phyloP scores from a whole-genome alignment of 1,140 invertebrate species.

The Conus betulinus region DNA sequence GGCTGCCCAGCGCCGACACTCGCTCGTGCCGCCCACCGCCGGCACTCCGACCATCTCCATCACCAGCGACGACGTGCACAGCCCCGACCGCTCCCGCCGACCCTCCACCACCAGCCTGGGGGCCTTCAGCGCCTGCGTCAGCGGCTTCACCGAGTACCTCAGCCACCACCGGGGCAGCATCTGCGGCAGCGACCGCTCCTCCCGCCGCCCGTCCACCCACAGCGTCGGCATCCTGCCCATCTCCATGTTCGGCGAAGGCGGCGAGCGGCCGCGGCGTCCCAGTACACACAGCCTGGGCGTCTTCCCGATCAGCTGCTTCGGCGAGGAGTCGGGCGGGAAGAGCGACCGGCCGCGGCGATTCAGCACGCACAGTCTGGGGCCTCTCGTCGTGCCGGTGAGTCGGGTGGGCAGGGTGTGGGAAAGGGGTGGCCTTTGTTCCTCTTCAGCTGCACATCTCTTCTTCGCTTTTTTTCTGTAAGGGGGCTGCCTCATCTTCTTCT shows the following conservation, averaged over 20 bases:
- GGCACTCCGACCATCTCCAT: constrained; percentile 64
- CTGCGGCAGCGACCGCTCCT: constrained; percentile 38
- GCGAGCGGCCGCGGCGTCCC: constrained; percentile 64
- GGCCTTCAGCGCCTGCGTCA: constrained; percentile 66
- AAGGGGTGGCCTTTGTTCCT: background rate
- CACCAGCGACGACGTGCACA: constrained; percentile 62
- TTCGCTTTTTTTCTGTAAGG: too few relatives aligned
- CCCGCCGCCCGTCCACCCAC: constrained; percentile 64
- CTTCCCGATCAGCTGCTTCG: constrained; percentile 62
- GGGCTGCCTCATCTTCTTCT: too few relatives aligned
- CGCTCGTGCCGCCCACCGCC: constrained; percentile 64
- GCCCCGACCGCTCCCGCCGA: constrained; percentile 61
- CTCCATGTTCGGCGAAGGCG: constrained; percentile 68
- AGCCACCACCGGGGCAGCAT: constrained; percentile 51
- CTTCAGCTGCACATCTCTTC: background rate
- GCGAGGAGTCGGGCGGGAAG: constrained; percentile 54
- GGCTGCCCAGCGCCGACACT: constrained; percentile 56
- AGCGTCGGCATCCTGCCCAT: constrained; percentile 69
- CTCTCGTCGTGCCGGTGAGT: constrained; percentile 66
- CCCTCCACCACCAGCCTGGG: constrained; percentile 70
- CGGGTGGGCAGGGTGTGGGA: background rate
- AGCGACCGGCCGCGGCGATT: constrained; percentile 59
- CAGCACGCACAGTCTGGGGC: constrained; percentile 66
- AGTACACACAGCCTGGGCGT: constrained; percentile 71
- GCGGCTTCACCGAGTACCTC: constrained; percentile 66